phyloP scores from a whole-genome alignment of 64 coral and sea anemone species.

The Pachyseris speciosa region DNA sequence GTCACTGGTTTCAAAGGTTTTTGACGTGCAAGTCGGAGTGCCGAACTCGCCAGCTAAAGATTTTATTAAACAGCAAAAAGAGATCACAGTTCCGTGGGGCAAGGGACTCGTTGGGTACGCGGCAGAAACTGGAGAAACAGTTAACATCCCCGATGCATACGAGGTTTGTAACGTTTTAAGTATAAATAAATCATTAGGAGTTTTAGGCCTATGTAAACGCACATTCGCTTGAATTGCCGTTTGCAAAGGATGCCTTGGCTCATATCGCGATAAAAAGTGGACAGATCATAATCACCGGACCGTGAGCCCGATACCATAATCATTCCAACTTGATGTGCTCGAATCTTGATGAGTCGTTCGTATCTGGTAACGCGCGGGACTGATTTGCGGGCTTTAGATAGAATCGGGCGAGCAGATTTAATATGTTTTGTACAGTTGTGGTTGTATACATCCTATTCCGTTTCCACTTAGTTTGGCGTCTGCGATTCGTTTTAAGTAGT shows the following conservation, averaged over 20 bases:
- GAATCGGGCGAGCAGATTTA: slow-evolving; percentile 14
- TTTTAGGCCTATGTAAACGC: slow-evolving; percentile 66
- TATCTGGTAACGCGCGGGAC: background rate
- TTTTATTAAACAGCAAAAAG: slow-evolving; percentile 84
- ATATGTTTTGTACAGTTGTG: background rate
- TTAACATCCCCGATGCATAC: slow-evolving; percentile 99
- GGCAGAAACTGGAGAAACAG: slow-evolving; percentile 94
- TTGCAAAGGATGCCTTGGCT: slow-evolving; percentile 7
- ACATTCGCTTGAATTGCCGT: slow-evolving; percentile 53
- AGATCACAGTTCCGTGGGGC: slow-evolving; percentile 96
- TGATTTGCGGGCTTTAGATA: background rate
- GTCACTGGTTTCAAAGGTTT: slow-evolving; percentile 98
- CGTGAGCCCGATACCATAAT: slow-evolving; percentile 14
- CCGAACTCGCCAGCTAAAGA: slow-evolving; percentile 81
- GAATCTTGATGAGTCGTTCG: slow-evolving; percentile 26
- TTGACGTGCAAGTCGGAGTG: slow-evolving; percentile 90
- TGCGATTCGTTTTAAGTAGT: background rate
- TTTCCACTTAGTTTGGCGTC: slow-evolving; percentile 2
- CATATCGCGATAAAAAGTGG: background rate
- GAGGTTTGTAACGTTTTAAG: slow-evolving; percentile 97
- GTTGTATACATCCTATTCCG: background rate
- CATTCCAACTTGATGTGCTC: slow-evolving; percentile 1
- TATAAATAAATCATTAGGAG: slow-evolving; percentile 95
- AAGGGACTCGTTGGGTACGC: slow-evolving; percentile 96
- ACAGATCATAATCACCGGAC: slow-evolving; percentile 12